Evolutionary conservation across 2,797 vertebrate genomes (phyloP), one percentile per base, ranked within the genome.

Genomic region (Erithacus rubecula): DNA sequence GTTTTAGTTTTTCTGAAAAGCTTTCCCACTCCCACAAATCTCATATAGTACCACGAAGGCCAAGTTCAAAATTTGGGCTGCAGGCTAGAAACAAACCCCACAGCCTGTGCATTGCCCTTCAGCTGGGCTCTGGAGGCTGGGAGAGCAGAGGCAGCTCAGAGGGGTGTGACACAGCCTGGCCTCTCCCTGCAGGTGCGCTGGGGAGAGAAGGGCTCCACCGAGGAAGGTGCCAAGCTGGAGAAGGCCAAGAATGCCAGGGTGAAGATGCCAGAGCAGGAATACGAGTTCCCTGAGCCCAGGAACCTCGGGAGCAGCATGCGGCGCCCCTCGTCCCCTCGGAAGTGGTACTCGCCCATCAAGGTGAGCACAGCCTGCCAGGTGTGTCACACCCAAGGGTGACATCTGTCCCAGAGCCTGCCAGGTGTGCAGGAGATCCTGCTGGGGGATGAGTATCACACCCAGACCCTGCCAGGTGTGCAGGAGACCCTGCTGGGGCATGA

Each of bases 331-430:
- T 98, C 98, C 6, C 98, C 99, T 8, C 98, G 96, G 21, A 99
- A 98, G 98, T 99, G 99, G 99, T 99, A 99, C 96, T 99, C 99
- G 1, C 99, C 99, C 1, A 99, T 99, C 91, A 99, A 99, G 99
- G 99, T 99, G 96, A 55, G 89, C 15, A 21, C 56, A 26, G 53
- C 15, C 23, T 26, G 51, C 10, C 0, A 6, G 21, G n/a, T 11
- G 24, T 34, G 75, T 39, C 49, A 46, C 39, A 9, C 10, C 64
- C 51, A 12, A 15, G 65, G 36, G 13, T 30, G 6, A 30, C n/a
- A 43, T 43, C 41, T 41, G 41, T 41, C 41, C 41, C 41, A 43
- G 41, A 43, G 41, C 41, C 41, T 43, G 41, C 41, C 41, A 43
- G 41, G 41, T 18, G 41, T 41, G 39, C 41, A 43, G 41, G 41